Percentiles rank a stretch among this genome's conserved stretches.
These are phyloP conservation scores for Pyrrhosoma nymphula DNA, from an alignment of 2,888 invertebrate genomes.

Conservation along the genomic window DNA sequence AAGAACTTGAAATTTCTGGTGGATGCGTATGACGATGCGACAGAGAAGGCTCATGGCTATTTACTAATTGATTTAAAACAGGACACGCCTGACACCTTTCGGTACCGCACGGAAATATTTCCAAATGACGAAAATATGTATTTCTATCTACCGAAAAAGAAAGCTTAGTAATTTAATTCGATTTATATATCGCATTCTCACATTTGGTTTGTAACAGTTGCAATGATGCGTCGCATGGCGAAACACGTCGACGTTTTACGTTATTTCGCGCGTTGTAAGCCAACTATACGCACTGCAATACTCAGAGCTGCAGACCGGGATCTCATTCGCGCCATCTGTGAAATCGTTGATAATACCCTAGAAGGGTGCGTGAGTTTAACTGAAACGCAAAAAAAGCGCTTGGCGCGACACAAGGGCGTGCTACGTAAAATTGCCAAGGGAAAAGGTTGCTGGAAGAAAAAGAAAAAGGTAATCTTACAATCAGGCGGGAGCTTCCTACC, in stretches of 20 bases:
- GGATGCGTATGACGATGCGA: slow-evolving; percentile 71
- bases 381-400: not conserved
- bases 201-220: too few species aligned
- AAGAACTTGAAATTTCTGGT: slow-evolving; percentile 22
- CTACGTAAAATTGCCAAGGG: not conserved
- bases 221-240: not conserved
- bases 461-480: slow-evolving; percentile 10
- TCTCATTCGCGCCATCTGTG: not conserved
- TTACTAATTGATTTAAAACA: slow-evolving; percentile 71
- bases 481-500: not conserved
- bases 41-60: slow-evolving; percentile 70
- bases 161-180: too few species aligned
- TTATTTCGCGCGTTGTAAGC: not conserved
- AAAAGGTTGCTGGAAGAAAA: too few species aligned
- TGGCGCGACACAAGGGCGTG: not conserved
- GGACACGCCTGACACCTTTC: slow-evolving; percentile 69
- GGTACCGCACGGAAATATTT: slow-evolving; percentile 69
- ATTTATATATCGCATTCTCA: too few species aligned
- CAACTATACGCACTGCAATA: not conserved
- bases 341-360: not conserved
- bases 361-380: not conserved
- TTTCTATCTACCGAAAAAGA: not conserved
- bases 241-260: not conserved
- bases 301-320: not conserved
- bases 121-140: not conserved